phyloP scores from a whole-genome alignment of 2,888 invertebrate genomes.

The Caenorhabditis virilis region DNA sequence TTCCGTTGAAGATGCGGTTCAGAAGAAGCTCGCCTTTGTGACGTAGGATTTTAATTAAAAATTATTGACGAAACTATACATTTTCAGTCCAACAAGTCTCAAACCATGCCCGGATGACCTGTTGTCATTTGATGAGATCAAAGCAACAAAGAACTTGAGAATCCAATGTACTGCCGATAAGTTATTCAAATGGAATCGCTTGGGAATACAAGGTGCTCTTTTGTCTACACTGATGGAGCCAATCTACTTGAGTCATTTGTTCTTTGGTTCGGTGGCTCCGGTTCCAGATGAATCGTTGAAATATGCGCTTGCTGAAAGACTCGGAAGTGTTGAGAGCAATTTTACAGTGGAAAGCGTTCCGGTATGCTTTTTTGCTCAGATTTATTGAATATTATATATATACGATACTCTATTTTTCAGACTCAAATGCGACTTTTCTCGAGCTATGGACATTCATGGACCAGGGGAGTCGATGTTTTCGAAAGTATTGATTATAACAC shows the following conservation, averaged over 20 bases:
- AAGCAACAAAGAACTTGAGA: slow-evolving; percentile 7
- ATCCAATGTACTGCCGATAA: slow-evolving; percentile 46
- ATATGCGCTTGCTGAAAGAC: slow-evolving; percentile 13
- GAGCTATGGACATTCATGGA: slow-evolving; percentile 12
- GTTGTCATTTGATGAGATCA: slow-evolving; percentile 18
- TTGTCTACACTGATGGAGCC: slow-evolving; percentile 41
- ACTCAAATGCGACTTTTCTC: slow-evolving; percentile 3
- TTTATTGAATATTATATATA: neutral
- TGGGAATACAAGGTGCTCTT: slow-evolving; percentile 50
- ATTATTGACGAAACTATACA: neutral
- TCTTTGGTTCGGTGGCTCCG: slow-evolving; percentile 22
- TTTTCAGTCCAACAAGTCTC: slow-evolving; percentile 17
- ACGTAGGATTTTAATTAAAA: slow-evolving; percentile 13
- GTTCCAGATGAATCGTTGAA: slow-evolving; percentile 24
- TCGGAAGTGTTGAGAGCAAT: neutral
- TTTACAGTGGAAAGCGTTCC: slow-evolving; percentile 16
- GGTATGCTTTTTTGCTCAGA: neutral
- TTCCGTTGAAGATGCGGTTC: slow-evolving; percentile 11
- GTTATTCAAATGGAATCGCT: slow-evolving; percentile 47
- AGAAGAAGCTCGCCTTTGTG: slow-evolving; percentile 12
- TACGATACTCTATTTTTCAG: neutral
- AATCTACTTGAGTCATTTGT: slow-evolving; percentile 19
- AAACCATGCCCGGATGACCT: slow-evolving; percentile 9
- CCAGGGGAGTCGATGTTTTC: slow-evolving; percentile 9
- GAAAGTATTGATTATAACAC: slow-evolving; percentile 18